Base-by-base conservation (phyloP, 2,888 invertebrate genomes). In the Phortica okadai region DNA sequence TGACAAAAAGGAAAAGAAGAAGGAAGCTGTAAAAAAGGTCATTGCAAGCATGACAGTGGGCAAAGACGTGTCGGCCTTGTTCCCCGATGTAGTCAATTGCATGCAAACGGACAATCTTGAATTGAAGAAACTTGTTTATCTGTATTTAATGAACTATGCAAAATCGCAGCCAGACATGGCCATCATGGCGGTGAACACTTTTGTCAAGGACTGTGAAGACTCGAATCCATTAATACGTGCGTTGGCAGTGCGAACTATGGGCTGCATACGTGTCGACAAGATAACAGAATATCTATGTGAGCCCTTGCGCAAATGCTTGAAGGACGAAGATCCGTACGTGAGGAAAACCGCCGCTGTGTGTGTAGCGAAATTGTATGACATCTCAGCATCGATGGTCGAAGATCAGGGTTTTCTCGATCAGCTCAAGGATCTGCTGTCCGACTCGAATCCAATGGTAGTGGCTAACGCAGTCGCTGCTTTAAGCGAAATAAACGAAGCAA, bases 11-110 rank as follows among this genome's bases (percentile, higher is more conserved):
- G 99, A 99, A 90, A 99, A 99, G 93, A 99, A 99, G 92, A 97
- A 99, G 90, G 99, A 99, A 92, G 99, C 99, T 73, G 99, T 99
- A 0, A 99, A 99, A 92, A 99, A 99, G 94, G 99, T 99, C 25
- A 99, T 99, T 90, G 99, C 99, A 41, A 98, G 98, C 79, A 99
- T 99, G 99, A 99, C 99, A 6, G 99, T 99, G 33, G 99, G 99
- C 74, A 99, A 99, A 93, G 99, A 99, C 94, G 99, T 99, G 0
- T 97, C 97, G 0, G 98, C 99, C 1, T 92, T 99, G 16, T 99
- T 99, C 91, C 99, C 99, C 0, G 99, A 99, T 91, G 99, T 99
- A 1, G 99, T 99, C 44, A 99, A 99, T 92, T 99, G 99, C 91
- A 99, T 99, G 99, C 99, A 99, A 93, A 99, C 99, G 0, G 99